A percentile compares a stretch with the other conserved stretches of the same genome.
Evolutionary conservation across 1,140 invertebrate species (phyloP).

Genomic region (Cydia pomonella): DNA sequence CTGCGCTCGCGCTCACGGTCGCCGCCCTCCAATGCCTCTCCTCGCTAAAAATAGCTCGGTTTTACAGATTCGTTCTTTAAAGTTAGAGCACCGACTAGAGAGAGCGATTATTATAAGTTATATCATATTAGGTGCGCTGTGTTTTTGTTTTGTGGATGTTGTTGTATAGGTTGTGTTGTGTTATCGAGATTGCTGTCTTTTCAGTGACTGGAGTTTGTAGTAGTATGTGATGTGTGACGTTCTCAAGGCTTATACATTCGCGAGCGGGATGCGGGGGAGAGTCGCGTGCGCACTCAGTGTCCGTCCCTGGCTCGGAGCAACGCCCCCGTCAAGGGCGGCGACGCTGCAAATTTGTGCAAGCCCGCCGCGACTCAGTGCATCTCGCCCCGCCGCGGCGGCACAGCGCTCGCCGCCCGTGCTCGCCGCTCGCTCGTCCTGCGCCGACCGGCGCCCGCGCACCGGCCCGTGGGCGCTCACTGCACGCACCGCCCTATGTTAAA

Average conservation of each 20-base stretch:
- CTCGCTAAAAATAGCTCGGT: slow-evolving; percentile 62
- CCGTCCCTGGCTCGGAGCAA: slow-evolving; percentile 78
- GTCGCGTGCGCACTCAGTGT: slow-evolving; percentile 71
- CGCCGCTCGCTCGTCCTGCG: slow-evolving; percentile 50
- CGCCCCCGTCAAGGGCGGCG: slow-evolving; percentile 79
- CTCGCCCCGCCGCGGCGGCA: slow-evolving; percentile 77
- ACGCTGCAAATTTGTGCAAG: slow-evolving; percentile 80
- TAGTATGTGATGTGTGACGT: slow-evolving; percentile 19
- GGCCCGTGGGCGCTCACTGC: slow-evolving; percentile 56
- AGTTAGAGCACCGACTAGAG: slow-evolving; percentile 14
- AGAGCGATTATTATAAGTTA: slow-evolving; percentile 20
- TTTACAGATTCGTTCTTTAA: slow-evolving; percentile 46
- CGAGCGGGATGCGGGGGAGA: slow-evolving; percentile 68
- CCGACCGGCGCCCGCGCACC: slow-evolving; percentile 37
- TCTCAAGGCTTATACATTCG: slow-evolving; percentile 27
- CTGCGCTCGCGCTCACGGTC: slow-evolving; percentile 55
- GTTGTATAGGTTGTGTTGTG: not conserved
- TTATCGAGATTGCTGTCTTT: not conserved
- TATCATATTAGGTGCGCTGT: not conserved
- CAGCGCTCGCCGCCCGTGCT: slow-evolving; percentile 62
- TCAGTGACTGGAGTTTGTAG: not conserved
- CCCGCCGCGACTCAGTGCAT: slow-evolving; percentile 76
- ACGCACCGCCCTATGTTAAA: slow-evolving; percentile 71
- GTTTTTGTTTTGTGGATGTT: slow-evolving; percentile 9
- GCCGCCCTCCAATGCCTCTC: slow-evolving; percentile 59